These are phyloP conservation scores for Entomyzon cyanotis DNA, from an alignment of 2,113 vertebrate species.

Conservation along the genomic window DNA sequence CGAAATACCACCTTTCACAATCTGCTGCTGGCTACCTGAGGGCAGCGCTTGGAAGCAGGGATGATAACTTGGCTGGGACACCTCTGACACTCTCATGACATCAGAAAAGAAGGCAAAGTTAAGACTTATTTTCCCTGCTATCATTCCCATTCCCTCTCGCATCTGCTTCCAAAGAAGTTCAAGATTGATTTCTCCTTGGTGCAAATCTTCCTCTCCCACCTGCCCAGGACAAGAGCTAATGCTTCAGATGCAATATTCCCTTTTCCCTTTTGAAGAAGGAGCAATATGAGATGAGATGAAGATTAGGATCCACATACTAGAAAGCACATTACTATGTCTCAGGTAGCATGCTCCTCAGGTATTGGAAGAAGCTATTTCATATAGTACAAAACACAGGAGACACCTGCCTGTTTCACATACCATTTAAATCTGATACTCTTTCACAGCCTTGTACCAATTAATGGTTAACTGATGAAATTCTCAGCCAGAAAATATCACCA, in stretches of 20 bases:
- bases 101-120: background rate
- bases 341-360: background rate
- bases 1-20: background rate
- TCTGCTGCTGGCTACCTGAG: background rate
- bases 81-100: background rate
- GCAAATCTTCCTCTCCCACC: background rate
- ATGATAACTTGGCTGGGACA: background rate
- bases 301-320: background rate
- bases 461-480: conserved; percentile 22
- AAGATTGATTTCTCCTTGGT: background rate
- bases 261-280: background rate
- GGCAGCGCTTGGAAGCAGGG: background rate
- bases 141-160: background rate
- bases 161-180: background rate
- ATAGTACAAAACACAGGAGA: background rate
- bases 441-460: background rate
- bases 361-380: background rate
- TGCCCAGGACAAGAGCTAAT: background rate
- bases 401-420: background rate
- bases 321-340: background rate
- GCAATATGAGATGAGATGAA: background rate
- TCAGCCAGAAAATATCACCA: background rate
- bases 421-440: background rate
- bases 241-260: background rate
- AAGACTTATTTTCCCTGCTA: background rate